These are phyloP conservation scores for Tarsius wallacei DNA, from an alignment of 2,797 vertebrate species.

Conservation along the genomic window DNA sequence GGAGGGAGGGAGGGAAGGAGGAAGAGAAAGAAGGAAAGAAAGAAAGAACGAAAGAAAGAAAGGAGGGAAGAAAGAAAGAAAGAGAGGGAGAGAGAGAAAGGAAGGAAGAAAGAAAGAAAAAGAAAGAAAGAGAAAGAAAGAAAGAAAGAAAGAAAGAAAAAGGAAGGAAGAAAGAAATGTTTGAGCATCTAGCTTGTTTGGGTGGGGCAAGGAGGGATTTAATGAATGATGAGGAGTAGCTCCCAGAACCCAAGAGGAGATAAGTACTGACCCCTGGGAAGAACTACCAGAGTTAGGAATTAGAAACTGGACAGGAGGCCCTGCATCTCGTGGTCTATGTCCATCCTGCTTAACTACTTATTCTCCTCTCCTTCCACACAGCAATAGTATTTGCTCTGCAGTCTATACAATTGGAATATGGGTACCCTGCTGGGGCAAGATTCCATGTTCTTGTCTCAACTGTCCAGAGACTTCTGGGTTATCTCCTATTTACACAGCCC, in stretches of 20 bases:
- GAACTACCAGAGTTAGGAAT: neutral
- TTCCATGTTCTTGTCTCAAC: neutral
- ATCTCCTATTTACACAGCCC: neutral
- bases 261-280: neutral
- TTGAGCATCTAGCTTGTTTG: neutral
- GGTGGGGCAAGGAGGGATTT: neutral
- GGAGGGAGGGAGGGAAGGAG: no score
- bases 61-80: no score
- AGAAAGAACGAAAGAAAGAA: no score
- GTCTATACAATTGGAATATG: neutral
- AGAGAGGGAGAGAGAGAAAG: no score
- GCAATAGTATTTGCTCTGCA: neutral
- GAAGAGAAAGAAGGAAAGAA: no score
- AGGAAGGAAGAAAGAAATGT: neutral
- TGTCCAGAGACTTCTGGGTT: neutral
- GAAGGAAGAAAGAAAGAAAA: no score
- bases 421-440: neutral
- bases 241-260: neutral
- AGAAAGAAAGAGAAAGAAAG: no score
- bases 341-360: neutral
- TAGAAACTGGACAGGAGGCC: neutral
- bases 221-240: neutral
- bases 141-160: no score
- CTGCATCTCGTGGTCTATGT: neutral
- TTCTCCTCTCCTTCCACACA: neutral